Conservation (phyloP, 2,888 invertebrate species). For the Heliconius aoede region DNA sequence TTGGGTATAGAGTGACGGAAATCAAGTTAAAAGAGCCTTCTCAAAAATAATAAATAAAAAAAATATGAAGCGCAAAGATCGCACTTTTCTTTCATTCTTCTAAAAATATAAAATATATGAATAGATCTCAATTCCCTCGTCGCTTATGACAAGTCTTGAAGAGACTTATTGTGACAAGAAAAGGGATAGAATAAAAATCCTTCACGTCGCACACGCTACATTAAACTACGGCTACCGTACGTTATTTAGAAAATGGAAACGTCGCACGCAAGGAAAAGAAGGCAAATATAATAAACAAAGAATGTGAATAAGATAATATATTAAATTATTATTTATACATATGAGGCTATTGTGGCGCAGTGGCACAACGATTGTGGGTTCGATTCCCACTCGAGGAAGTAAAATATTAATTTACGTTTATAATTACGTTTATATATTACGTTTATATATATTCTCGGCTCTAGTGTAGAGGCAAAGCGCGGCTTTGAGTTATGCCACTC, state of each 20-base stretch:
- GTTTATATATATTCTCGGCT: no score
- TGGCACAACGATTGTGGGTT: no score
- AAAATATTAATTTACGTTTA: no score
- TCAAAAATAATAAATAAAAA: not conserved
- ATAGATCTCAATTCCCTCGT: conserved; percentile 34
- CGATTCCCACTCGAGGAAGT: no score
- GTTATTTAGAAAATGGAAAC: conserved; percentile 37
- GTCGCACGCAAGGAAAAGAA: not conserved
- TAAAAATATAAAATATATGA: conserved; percentile 20
- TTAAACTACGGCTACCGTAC: conserved; percentile 35
- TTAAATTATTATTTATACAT: no score
- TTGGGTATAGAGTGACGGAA: no score
- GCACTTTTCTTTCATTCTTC: conserved; percentile 1
- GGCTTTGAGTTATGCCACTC: no score
- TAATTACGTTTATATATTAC: no score
- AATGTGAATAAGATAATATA: not conserved
- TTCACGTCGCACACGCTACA: conserved; percentile 39
- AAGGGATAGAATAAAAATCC: conserved; percentile 41
- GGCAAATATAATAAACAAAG: not conserved
- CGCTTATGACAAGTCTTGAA: conserved; percentile 38
- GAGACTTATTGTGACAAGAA: conserved; percentile 41
- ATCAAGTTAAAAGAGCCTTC: no score
- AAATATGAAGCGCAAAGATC: not conserved
- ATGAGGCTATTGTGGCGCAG: no score
- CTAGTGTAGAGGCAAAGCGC: no score